phyloP scores from a whole-genome alignment of 2,113 vertebrate genomes.

The Brienomyrus longianalis region DNA sequence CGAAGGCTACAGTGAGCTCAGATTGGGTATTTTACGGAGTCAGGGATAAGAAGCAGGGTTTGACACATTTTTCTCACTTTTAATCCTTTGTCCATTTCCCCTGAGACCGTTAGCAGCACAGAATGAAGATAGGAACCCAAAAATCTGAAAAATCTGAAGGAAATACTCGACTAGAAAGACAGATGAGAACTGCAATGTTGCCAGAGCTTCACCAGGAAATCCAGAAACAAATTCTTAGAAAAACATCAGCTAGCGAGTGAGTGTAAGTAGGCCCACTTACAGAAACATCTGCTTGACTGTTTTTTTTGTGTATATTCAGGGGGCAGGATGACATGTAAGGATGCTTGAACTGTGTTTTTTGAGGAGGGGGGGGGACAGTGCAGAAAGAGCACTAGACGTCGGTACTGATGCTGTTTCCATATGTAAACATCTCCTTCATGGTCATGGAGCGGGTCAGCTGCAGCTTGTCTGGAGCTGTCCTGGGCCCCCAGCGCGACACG shows the following conservation, averaged over 20 bases:
- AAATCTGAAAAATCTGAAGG: neutral
- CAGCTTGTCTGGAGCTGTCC: slow-evolving; percentile 64
- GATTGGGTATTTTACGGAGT: neutral
- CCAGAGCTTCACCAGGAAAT: neutral
- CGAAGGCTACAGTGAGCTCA: neutral
- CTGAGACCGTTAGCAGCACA: slow-evolving; percentile 8
- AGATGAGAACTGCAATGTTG: neutral
- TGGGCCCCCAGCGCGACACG: slow-evolving; percentile 74
- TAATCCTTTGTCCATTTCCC: neutral
- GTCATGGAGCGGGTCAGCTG: slow-evolving; percentile 75
- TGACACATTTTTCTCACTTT: neutral
- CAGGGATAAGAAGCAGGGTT: neutral
- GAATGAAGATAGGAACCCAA: neutral
- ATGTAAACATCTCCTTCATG: slow-evolving; percentile 78
- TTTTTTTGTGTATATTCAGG: neutral
- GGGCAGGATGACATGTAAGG: neutral
- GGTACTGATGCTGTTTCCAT: slow-evolving; percentile 82
- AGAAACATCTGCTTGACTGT: neutral
- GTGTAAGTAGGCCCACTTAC: no score
- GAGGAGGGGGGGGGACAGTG: neutral
- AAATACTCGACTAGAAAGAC: neutral
- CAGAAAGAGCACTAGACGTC: slow-evolving; percentile 59
- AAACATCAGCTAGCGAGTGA: neutral
- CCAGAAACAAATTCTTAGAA: neutral
- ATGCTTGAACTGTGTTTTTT: neutral